A percentile compares a stretch with the other conserved stretches of the same genome.
Conservation (phyloP, 1,140 invertebrate species). For the Lithobius niger region DNA sequence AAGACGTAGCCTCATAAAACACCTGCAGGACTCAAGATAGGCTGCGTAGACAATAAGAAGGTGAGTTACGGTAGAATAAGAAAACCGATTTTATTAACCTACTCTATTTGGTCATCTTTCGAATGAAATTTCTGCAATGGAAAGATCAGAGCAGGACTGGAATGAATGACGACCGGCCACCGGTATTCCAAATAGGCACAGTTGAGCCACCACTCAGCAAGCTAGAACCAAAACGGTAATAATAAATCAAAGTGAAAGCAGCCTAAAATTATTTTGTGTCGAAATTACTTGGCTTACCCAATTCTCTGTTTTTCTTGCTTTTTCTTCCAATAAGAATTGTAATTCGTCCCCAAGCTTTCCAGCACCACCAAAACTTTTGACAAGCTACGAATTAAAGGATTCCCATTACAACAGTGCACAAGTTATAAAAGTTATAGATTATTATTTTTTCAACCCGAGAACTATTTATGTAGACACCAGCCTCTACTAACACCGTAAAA, state of each 20-base stretch:
- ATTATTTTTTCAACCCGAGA: not conserved
- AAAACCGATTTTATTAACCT: too few relatives aligned
- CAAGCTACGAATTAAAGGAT: constrained; percentile 17
- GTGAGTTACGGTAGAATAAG: too few relatives aligned
- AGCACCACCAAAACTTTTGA: constrained; percentile 47
- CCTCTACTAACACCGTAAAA: too few relatives aligned
- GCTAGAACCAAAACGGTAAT: constrained; percentile 25
- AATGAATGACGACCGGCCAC: constrained; percentile 55
- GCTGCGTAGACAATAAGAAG: too few relatives aligned
- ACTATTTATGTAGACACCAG: too few relatives aligned
- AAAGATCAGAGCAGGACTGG: constrained; percentile 62
- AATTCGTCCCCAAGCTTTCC: constrained; percentile 48
- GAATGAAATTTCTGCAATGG: constrained; percentile 47
- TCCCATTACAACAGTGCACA: too few relatives aligned
- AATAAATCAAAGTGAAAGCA: too few relatives aligned
- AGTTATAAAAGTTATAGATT: too few relatives aligned
- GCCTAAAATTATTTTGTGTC: not conserved
- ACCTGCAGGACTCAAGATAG: too few relatives aligned
- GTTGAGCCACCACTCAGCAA: constrained; percentile 62
- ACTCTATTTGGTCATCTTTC: constrained; percentile 41
- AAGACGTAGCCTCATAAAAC: too few relatives aligned
- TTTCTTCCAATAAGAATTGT: constrained; percentile 47
- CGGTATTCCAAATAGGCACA: constrained; percentile 61
- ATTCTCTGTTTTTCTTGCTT: constrained; percentile 45
- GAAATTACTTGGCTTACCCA: constrained; percentile 39